A percentile compares a stretch with the other conserved stretches of the same genome.
Conservation (phyloP, 2,113 vertebrate genomes). For the Malurus cyaneus region DNA sequence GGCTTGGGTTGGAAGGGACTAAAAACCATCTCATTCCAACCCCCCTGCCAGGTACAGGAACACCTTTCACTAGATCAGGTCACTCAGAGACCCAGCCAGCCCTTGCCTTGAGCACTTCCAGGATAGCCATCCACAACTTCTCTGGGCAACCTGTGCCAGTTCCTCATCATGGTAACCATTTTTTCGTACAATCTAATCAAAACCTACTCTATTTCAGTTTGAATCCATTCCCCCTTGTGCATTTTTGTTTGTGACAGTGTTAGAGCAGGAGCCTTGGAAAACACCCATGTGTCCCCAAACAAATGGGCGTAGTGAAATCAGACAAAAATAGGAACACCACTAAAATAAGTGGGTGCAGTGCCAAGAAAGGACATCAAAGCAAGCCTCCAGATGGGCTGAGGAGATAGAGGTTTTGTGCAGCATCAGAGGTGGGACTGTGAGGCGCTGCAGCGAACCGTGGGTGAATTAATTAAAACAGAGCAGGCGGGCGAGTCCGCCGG, state of each 20-base stretch:
- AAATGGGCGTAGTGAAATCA: not conserved
- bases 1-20: not conserved
- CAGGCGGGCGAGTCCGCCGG: rapidly evolving
- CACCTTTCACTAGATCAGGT: not conserved
- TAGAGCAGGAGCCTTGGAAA: not conserved
- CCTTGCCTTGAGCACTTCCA: not conserved
- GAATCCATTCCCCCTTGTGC: not conserved
- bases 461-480: not conserved
- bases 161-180: not conserved
- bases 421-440: not conserved
- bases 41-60: not conserved
- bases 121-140: not conserved
- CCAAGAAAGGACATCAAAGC: slow-evolving; percentile 54
- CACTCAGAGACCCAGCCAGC: not conserved
- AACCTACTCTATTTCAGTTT: not conserved
- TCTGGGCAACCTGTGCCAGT: not conserved
- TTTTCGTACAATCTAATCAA: not conserved
- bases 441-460: not conserved
- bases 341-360: not conserved
- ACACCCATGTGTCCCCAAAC: not conserved
- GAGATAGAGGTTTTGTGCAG: not conserved
- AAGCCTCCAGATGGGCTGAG: slow-evolving; percentile 34
- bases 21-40: not conserved
- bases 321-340: slow-evolving; percentile 16
- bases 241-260: not conserved